A percentile compares a stretch with the other conserved stretches of the same genome.
Conservation (phyloP, 2,888 invertebrate species). For the Drepanosiphum platanoidis region DNA sequence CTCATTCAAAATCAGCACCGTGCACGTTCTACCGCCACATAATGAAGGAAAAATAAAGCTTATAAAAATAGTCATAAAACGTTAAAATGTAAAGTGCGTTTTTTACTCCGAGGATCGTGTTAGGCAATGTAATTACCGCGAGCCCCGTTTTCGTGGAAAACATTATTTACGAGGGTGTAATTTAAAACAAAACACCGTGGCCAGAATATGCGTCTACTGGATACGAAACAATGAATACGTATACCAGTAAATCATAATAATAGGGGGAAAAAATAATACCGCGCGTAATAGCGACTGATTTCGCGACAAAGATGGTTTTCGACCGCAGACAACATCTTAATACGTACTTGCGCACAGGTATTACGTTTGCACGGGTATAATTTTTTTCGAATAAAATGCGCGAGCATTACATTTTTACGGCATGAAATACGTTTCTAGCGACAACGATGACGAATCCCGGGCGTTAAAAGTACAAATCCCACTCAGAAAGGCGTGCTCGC, state of each 20-base stretch:
- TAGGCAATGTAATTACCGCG: neutral
- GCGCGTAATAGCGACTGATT: neutral
- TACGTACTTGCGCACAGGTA: too few species aligned
- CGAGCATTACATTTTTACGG: too few species aligned
- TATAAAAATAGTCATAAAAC: neutral
- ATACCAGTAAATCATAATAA: neutral
- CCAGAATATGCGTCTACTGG: neutral
- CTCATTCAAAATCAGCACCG: neutral
- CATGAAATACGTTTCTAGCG: neutral
- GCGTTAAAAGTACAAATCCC: neutral
- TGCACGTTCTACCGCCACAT: neutral
- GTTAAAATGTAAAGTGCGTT: neutral
- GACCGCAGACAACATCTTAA: neutral
- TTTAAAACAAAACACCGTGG: neutral
- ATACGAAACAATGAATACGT: neutral
- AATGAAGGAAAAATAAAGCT: neutral
- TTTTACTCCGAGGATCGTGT: neutral
- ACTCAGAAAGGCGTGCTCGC: too few species aligned
- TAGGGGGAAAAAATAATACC: neutral
- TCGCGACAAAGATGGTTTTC: neutral
- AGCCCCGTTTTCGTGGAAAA: neutral
- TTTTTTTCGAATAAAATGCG: too few species aligned
- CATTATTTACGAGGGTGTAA: conserved; percentile 3
- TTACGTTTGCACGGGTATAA: neutral
- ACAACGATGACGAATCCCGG: neutral